Evolutionary conservation across 2,113 vertebrate species (phyloP), one percentile per base, ranked within the genome.

Genomic region (Percina caprodes): DNA sequence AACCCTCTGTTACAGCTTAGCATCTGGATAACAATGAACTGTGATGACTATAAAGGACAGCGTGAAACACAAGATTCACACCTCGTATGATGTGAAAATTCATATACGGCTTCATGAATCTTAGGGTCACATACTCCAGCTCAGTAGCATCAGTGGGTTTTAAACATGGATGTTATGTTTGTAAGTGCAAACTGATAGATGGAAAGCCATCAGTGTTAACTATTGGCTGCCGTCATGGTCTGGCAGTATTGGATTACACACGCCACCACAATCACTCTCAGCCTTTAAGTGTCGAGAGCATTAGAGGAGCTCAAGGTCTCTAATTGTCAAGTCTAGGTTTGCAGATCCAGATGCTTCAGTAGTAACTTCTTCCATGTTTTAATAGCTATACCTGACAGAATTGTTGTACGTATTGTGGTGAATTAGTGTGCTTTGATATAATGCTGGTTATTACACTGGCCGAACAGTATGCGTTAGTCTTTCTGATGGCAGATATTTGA

Each of bases 221-320:
- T 65, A 52, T 62, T 82, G 69, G 62, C 86, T 26, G 66, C 84
- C 78, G 84, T 87, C 89, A 81, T 83, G 79, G 85, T 69, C 62
- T 9, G n/a, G 46, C n/a, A 23, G 82, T 90, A 66, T 92, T 84
- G 82, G 79, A 78, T 94, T 94, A 83, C 88, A 79, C 65, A 71
- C 75, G 84, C 77, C 86, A 79, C 89, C 85, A 83, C 81, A 91
- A 79, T 90, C 81, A 69, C 84, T 81, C 71, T 87, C 56, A 84
- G 71, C 77, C 74, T 58, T 76, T 81, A 52, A 84, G 63, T 35
- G 72, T 72, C 16, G 21, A 58, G 14, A 77, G 69, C 85, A 68
- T 82, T 71, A 79, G 69, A 74, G 59, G 30, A 82, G 39, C 66
- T 88, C 30, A 54, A 16, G 55, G 69, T 75, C 84, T 82, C 42